These are phyloP conservation scores for Python bivittatus DNA, from an alignment of 2,113 vertebrate genomes.

Conservation along the genomic window DNA sequence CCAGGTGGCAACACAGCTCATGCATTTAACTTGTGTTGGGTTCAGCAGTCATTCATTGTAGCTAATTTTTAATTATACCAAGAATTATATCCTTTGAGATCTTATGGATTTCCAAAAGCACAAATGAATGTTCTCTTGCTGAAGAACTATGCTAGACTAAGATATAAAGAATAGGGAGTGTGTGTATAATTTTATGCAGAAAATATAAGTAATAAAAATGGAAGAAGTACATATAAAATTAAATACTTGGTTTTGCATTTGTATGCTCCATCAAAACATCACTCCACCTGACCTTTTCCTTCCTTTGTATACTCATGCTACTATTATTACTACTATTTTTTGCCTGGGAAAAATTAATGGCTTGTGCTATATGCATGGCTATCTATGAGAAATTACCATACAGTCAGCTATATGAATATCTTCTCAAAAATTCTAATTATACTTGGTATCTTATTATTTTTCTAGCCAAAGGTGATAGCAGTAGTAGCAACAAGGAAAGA, in stretches of 20 bases:
- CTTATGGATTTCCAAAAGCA: neutral
- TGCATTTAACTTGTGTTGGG: neutral
- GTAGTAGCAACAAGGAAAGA: neutral
- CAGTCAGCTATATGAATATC: constrained; percentile 95
- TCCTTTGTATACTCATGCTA: neutral
- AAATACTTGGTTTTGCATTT: neutral
- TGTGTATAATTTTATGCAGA: neutral
- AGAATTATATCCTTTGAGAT: neutral
- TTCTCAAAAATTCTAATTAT: constrained; percentile 82
- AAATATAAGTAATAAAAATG: neutral
- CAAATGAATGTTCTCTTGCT: neutral
- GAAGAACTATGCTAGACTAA: neutral
- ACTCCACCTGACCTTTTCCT: neutral
- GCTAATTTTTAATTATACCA: neutral
- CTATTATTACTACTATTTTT: neutral
- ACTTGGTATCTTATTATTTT: neutral
- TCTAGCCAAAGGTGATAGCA: neutral
- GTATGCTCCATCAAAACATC: neutral
- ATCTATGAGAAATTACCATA: constrained; percentile 89
- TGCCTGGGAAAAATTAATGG: neutral
- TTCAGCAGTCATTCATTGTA: neutral
- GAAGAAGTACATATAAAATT: neutral
- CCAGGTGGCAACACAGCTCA: neutral
- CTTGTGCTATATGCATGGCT: constrained; percentile 79
- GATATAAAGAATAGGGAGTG: neutral